Evolutionary conservation across 2,797 vertebrate species (phyloP).

Genomic region (Rhinoraja longicauda): DNA sequence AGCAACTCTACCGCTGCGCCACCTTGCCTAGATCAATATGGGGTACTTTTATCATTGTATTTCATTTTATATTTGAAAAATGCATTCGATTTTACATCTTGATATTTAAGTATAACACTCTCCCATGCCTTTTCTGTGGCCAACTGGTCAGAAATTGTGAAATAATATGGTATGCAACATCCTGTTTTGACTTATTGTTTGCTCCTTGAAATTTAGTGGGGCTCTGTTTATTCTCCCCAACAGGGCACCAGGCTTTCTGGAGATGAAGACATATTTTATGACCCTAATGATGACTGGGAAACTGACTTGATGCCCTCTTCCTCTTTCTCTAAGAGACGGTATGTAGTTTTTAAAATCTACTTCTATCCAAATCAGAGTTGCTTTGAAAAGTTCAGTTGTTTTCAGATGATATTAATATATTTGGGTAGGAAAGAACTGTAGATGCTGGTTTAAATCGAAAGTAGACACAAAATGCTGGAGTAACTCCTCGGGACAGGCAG

Average conservation of each 20-base stretch:
- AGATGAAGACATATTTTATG: slow-evolving; percentile 82
- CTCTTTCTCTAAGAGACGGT: slow-evolving; percentile 82
- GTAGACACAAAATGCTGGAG: too few species aligned
- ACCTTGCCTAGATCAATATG: too few species aligned
- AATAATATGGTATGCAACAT: not conserved
- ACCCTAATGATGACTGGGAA: slow-evolving; percentile 90
- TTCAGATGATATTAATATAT: not conserved
- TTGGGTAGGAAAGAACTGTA: too few species aligned
- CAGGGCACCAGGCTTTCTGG: slow-evolving; percentile 66
- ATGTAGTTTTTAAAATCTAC: slow-evolving; percentile 44
- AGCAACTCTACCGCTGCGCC: too few species aligned
- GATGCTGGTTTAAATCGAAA: too few species aligned
- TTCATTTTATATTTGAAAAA: not conserved
- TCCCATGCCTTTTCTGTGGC: not conserved
- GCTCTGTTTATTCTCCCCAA: slow-evolving; percentile 40
- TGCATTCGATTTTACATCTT: not conserved
- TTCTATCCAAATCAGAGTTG: not conserved
- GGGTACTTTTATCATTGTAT: not conserved
- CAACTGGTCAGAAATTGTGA: not conserved
- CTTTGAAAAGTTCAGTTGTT: not conserved
- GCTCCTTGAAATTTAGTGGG: not conserved
- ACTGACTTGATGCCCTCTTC: slow-evolving; percentile 72
- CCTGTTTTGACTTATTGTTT: not conserved
- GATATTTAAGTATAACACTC: not conserved
- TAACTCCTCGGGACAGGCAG: too few species aligned